Evolutionary conservation across 1,140 invertebrate genomes (phyloP).

Genomic region (Bombus turneri): DNA sequence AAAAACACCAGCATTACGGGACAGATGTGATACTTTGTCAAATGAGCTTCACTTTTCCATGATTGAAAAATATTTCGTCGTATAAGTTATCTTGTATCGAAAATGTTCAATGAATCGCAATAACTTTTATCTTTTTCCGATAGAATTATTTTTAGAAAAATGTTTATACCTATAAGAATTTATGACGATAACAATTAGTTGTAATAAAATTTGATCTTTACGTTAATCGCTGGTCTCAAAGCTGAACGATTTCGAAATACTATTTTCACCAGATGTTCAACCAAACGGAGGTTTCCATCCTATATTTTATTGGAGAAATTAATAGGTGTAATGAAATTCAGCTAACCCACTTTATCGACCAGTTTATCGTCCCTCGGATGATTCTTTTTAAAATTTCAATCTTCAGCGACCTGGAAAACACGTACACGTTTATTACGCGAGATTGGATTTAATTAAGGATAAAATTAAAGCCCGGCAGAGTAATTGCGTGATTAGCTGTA

Average conservation of each 20-base stretch:
- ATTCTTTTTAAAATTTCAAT: conserved; percentile 50
- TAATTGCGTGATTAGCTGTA: conserved; percentile 76
- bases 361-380: conserved; percentile 16
- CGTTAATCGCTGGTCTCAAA: neutral
- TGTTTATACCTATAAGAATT: too few relatives aligned
- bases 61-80: conserved; percentile 41
- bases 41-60: conserved; percentile 39
- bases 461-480: conserved; percentile 74
- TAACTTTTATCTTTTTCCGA: neutral
- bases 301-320: conserved; percentile 26
- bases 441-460: conserved; percentile 80
- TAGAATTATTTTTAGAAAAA: neutral
- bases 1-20: conserved; percentile 31
- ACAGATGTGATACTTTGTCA: conserved; percentile 58
- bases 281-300: conserved; percentile 1
- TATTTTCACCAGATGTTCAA: neutral
- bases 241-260: neutral
- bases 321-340: conserved; percentile 58
- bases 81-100: conserved; percentile 44
- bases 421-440: conserved; percentile 60
- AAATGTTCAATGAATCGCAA: neutral
- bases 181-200: neutral
- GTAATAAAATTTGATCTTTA: neutral
- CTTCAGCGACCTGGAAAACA: conserved; percentile 10
- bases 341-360: conserved; percentile 43